Evolutionary conservation across 2,888 invertebrate species (phyloP).

Genomic region (Ophion costatus): DNA sequence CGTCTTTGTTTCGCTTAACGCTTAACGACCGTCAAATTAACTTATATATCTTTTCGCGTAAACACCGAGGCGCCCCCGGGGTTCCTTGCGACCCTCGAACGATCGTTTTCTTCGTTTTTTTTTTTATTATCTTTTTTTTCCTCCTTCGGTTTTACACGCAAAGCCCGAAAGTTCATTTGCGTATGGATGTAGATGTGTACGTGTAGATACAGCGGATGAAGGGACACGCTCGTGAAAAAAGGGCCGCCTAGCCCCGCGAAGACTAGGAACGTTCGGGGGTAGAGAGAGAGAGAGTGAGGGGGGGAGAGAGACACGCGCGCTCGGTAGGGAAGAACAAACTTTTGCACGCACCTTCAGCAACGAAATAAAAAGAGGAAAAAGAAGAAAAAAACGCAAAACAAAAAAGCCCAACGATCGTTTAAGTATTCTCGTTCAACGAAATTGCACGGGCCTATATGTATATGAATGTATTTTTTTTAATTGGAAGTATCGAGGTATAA

Average conservation of each 20-base stretch:
- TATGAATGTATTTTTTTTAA: background rate
- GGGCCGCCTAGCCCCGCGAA: slow-evolving; percentile 48
- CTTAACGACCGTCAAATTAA: slow-evolving; percentile 65
- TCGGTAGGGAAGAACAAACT: slow-evolving; percentile 56
- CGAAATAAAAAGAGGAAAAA: background rate
- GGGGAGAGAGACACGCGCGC: slow-evolving; percentile 52
- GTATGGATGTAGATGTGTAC: slow-evolving; percentile 1
- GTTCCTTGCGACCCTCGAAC: slow-evolving; percentile 34
- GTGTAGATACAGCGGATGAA: background rate
- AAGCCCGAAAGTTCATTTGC: slow-evolving; percentile 36
- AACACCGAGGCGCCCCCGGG: slow-evolving; percentile 41
- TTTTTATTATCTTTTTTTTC: slow-evolving; percentile 36
- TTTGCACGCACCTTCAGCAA: slow-evolving; percentile 52
- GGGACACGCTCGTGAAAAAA: slow-evolving; percentile 44
- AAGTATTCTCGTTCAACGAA: slow-evolving; percentile 35
- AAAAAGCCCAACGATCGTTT: slow-evolving; percentile 39
- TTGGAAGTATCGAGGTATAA: too few relatives aligned
- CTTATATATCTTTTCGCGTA: slow-evolving; percentile 66
- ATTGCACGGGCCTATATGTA: slow-evolving; percentile 9
- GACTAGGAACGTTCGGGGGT: slow-evolving; percentile 26
- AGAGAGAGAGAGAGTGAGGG: background rate
- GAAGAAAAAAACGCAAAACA: background rate
- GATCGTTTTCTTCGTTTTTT: slow-evolving; percentile 32
- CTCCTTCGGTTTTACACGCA: slow-evolving; percentile 63
- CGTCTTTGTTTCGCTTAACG: slow-evolving; percentile 12